Percentiles rank a stretch among this genome's conserved stretches.
Conservation (phyloP, 2,113 vertebrate genomes). For the Rhegmatorhina hoffmannsi region DNA sequence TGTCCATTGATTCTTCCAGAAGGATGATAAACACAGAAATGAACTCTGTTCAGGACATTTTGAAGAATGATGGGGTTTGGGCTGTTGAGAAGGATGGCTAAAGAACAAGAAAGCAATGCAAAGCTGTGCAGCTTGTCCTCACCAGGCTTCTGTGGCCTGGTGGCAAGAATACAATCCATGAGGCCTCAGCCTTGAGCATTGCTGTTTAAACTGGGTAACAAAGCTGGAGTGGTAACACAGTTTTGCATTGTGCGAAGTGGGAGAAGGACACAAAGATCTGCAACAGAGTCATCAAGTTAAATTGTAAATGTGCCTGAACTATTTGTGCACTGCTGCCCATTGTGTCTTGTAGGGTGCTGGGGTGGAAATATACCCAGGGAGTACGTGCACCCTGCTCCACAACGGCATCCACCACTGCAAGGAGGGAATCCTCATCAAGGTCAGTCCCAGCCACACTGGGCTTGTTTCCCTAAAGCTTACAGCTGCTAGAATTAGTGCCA, state of each 20-base stretch:
- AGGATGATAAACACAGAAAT: not conserved
- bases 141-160: not conserved
- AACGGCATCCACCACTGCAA: slow-evolving; percentile 96
- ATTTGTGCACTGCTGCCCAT: not conserved
- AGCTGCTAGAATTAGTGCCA: not conserved
- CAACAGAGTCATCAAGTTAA: not conserved
- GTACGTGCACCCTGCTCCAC: slow-evolving; percentile 81
- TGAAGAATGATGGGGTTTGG: not conserved
- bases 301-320: not conserved
- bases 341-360: slow-evolving; percentile 85
- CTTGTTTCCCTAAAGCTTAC: not conserved
- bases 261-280: not conserved
- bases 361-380: slow-evolving; percentile 94
- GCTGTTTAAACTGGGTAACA: not conserved
- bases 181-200: not conserved
- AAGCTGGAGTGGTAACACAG: not conserved
- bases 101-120: not conserved
- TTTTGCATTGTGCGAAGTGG: not conserved
- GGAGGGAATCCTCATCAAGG: slow-evolving; percentile 96
- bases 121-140: not conserved
- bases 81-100: not conserved
- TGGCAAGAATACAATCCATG: not conserved
- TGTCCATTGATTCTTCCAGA: not conserved
- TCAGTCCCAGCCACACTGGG: slow-evolving; percentile 51
- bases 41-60: not conserved